phyloP scores from a whole-genome alignment of 2,797 vertebrate species.

The Apodemus agrarius region DNA sequence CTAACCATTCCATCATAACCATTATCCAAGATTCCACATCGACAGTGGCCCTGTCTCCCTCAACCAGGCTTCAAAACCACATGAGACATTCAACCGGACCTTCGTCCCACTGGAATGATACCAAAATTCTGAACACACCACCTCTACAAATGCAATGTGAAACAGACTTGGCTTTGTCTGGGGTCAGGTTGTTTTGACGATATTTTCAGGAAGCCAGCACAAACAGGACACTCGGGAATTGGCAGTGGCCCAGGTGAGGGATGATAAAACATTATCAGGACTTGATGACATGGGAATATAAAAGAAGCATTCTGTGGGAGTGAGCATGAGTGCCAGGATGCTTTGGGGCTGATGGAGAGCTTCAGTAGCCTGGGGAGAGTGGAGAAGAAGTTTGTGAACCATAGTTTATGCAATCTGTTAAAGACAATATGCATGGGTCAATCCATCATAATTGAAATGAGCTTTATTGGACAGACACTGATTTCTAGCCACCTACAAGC shows the following conservation, averaged over 20 bases:
- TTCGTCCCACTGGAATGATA: neutral
- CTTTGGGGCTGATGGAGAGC: neutral
- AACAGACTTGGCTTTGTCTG: constrained; percentile 10
- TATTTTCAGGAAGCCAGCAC: constrained; percentile 35
- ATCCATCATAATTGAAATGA: neutral
- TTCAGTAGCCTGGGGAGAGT: neutral
- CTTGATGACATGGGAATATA: neutral
- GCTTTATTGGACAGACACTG: neutral
- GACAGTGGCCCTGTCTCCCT: neutral
- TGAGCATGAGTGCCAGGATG: neutral
- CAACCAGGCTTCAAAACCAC: neutral
- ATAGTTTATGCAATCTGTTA: neutral
- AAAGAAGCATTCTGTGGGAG: constrained; percentile 1
- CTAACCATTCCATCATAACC: neutral
- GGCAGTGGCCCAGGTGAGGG: neutral
- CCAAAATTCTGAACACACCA: neutral
- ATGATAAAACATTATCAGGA: neutral
- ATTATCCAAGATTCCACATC: neutral
- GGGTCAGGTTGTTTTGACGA: neutral
- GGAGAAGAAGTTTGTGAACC: neutral
- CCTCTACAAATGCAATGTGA: neutral
- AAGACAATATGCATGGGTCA: neutral
- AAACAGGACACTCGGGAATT: neutral
- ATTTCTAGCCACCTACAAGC: neutral
- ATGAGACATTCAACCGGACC: neutral